Percentiles rank a stretch among this genome's conserved stretches.
Conservation (phyloP, 2,113 vertebrate genomes). For the Otis tarda region DNA sequence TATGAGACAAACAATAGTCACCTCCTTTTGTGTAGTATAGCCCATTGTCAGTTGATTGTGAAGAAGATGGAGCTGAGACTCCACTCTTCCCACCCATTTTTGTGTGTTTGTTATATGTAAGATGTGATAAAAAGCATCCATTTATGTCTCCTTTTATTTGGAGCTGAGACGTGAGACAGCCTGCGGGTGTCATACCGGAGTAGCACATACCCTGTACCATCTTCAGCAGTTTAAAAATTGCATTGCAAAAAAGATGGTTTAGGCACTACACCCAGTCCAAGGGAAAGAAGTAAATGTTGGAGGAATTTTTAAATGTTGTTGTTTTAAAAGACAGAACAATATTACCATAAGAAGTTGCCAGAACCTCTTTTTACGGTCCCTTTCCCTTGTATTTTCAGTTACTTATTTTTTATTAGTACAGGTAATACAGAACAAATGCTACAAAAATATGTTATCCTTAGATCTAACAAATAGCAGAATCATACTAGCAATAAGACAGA, state of each 20-base stretch:
- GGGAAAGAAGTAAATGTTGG: neutral
- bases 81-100: neutral
- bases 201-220: neutral
- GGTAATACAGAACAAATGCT: neutral
- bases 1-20: neutral
- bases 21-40: neutral
- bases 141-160: neutral
- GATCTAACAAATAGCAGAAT: neutral
- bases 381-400: neutral
- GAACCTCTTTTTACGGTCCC: neutral
- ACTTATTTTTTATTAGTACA: neutral
- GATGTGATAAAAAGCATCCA: neutral
- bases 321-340: neutral
- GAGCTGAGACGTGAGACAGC: neutral
- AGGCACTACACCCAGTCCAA: neutral
- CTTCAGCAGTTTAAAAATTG: neutral
- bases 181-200: neutral
- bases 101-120: neutral
- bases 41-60: fast-evolving
- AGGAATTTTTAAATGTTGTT: neutral
- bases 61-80: neutral
- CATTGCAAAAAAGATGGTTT: neutral
- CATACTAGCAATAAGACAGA: neutral
- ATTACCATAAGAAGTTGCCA: neutral
- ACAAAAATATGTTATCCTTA: neutral